These are phyloP conservation scores for Venusia cambrica DNA, from an alignment of 2,888 invertebrate species.

Conservation along the genomic window DNA sequence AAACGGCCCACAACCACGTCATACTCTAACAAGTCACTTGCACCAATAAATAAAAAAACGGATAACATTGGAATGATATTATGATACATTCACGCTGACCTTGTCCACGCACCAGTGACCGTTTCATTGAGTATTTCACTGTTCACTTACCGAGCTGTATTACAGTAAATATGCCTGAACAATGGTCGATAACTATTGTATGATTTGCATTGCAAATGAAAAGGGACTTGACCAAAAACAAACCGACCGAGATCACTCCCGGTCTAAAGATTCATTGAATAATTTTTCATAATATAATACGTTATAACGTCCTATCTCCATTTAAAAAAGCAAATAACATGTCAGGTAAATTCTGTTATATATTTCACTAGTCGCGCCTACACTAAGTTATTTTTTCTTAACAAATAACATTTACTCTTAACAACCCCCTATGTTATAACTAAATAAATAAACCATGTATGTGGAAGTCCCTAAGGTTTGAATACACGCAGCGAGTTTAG, in stretches of 20 bases:
- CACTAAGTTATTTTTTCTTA: constrained; percentile 9
- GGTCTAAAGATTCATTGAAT: too few species aligned
- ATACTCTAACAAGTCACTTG: constrained; percentile 5
- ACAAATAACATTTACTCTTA: constrained; percentile 42
- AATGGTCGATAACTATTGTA: constrained; percentile 1
- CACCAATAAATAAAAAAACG: constrained; percentile 18
- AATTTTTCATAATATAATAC: too few species aligned
- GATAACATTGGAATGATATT: constrained; percentile 20
- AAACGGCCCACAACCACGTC: constrained; percentile 5
- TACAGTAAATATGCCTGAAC: neutral
- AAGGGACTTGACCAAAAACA: too few species aligned
- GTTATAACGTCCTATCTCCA: too few species aligned
- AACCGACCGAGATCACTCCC: too few species aligned
- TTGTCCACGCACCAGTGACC: too few species aligned
- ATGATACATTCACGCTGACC: constrained; percentile 10
- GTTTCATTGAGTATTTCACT: too few species aligned
- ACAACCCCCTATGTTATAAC: constrained; percentile 32
- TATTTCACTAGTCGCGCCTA: constrained; percentile 3
- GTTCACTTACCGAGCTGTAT: too few species aligned
- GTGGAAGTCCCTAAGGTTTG: constrained; percentile 7
- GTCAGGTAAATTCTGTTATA: neutral
- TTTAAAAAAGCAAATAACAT: too few species aligned
- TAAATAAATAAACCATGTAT: constrained; percentile 27
- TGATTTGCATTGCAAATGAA: neutral
- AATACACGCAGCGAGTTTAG: neutral